Evolutionary conservation across 2,113 vertebrate species (phyloP).

Genomic region (Lethenteron reissneri): DNA sequence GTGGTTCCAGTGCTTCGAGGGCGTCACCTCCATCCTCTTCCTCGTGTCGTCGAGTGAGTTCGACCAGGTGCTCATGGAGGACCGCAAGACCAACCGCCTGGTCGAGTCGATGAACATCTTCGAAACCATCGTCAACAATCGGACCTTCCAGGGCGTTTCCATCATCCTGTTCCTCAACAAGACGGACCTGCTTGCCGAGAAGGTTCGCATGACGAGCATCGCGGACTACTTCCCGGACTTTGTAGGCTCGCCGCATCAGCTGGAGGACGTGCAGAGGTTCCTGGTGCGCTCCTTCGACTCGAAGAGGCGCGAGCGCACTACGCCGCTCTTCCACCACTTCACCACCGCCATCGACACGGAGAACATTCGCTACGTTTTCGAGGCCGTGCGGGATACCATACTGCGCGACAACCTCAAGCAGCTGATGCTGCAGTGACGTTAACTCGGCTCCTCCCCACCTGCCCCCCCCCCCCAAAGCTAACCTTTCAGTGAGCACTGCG

Average conservation of each 20-base stretch:
- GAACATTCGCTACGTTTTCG: constrained; percentile 89
- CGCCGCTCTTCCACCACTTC: constrained; percentile 85
- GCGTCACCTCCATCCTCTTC: constrained; percentile 85
- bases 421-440: constrained; percentile 82
- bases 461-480: too few relatives aligned
- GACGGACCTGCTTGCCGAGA: constrained; percentile 77
- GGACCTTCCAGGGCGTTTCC: constrained; percentile 84
- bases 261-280: constrained; percentile 69
- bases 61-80: constrained; percentile 90
- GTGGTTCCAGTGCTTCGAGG: constrained; percentile 96
- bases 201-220: constrained; percentile 61
- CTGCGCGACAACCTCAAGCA: constrained; percentile 89
- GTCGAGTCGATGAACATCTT: constrained; percentile 96
- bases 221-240: constrained; percentile 77
- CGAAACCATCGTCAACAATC: constrained; percentile 95
- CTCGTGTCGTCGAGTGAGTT: constrained; percentile 90
- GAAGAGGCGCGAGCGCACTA: constrained; percentile 59
- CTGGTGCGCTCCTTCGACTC: constrained; percentile 75
- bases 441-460: too few relatives aligned
- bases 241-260: constrained; percentile 44
- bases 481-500: too few relatives aligned
- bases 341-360: constrained; percentile 91
- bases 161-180: constrained; percentile 98
- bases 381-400: constrained; percentile 89
- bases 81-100: constrained; percentile 72